Evolutionary conservation across 2,888 invertebrate genomes (phyloP), one percentile per base, ranked within the genome.

Genomic region (Hydroisotoma schaefferi): DNA sequence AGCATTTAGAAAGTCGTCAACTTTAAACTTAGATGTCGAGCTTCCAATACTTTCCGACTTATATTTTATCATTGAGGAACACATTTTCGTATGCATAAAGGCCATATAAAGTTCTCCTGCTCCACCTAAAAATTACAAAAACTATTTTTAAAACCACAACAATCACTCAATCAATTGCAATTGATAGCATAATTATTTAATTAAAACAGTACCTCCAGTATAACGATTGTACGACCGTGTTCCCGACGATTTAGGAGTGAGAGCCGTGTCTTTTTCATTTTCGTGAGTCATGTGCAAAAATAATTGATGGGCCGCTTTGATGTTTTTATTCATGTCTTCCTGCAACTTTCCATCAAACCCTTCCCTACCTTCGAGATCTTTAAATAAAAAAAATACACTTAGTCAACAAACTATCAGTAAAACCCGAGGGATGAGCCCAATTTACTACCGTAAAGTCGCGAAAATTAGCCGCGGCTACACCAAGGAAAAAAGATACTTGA

Each of bases 41-140:
- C 22, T 22, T n/a, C 68, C 68, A 40, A 68, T 68, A 10, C 29
- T 53, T 20, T 61, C 57, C 0, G 65, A 48, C 38, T 63, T 68
- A 25, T 55, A 33, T n/a, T 59, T 56, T 38, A 68, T 48, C 28
- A 62, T 56, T 27, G 37, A 56, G 6, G 65, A 61, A 12, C 54
- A 51, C 37, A 58, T 60, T 53, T 61, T 59, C 1, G 68, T 56
- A 27, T 63, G 62, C 2, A 66, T 25, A 49, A 61, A 66, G 1
- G 63, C 63, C 44, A 66, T 48, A 46, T 61, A 60, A 55, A 63
- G 55, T 12, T 68, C 68, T 10, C 59, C 53, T 12, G 64, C 63
- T 15, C 63, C 65, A 28, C 63, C 59, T 61, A 25, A 29, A 23
- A 59, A 47, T 40, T 44, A 28, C 12, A 63, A 58, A 1, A 66